Evolutionary conservation across 1,140 invertebrate species (phyloP).

Genomic region (Alviniconcha marisindica): DNA sequence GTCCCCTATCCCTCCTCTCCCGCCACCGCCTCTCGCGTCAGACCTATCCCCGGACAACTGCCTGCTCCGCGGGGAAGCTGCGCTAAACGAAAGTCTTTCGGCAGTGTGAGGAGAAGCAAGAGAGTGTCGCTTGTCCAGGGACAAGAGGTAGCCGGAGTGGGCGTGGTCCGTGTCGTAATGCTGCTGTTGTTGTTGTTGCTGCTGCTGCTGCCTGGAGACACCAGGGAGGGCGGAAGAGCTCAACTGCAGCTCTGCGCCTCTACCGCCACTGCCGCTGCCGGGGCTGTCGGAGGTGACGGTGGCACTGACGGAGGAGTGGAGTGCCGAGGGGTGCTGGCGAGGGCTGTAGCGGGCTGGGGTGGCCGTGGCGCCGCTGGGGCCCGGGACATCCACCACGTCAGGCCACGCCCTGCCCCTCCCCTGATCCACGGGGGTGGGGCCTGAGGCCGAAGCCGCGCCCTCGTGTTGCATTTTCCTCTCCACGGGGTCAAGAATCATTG

Average conservation of each 20-base stretch:
- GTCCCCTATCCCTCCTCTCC: not conserved
- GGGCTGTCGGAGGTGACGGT: not conserved
- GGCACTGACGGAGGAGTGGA: not conserved
- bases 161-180: not conserved
- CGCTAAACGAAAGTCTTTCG: not conserved
- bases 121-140: not conserved
- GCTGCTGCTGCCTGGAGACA: no score
- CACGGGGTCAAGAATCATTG: constrained; percentile 6
- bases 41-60: not conserved
- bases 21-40: not conserved
- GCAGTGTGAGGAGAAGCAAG: not conserved
- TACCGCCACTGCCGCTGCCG: not conserved
- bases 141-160: not conserved
- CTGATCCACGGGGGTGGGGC: not conserved
- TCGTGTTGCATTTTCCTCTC: not conserved
- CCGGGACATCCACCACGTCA: not conserved
- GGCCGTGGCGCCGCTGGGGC: constrained; percentile 6
- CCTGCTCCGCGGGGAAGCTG: not conserved
- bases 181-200: not conserved
- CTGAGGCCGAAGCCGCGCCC: not conserved
- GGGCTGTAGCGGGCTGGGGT: not conserved
- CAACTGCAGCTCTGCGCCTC: not conserved
- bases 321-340: not conserved
- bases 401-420: constrained; percentile 8
- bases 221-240: not conserved